Base-by-base conservation (phyloP, 2,888 invertebrate species). In the Psylliodes chrysocephalus region DNA sequence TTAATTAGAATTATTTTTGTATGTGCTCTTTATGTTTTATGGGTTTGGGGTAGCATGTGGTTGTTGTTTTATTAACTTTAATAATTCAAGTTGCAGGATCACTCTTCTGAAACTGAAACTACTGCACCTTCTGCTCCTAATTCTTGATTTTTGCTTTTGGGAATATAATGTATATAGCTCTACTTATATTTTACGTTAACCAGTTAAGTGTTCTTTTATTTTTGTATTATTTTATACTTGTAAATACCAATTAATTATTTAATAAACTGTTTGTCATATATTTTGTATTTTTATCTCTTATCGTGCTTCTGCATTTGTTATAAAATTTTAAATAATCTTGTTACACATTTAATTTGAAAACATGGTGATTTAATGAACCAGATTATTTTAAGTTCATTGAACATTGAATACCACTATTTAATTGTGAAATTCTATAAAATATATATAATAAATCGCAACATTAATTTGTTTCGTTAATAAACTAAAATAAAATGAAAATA, bases 61-160 rank as follows among this genome's bases (percentile, higher is more conserved):
- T 64, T 63, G 60, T n/a, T 57, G 47, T 62, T 17, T 62, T 42
- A 70, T 68, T 68, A 67, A 70, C 67, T 62, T 47, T 59, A 52
- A 59, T 35, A 40, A 56, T 70, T 74, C 68, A 61, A 70, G 72
- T 74, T 74, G 66, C 73, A 74, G 74, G 74, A 66, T 61, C 66
- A 68, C 61, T 68, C 66, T 67, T 67, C 72, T 70, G 66, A 65
- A 57, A 67, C 60, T 72, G 71, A 70, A 70, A 72, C 44, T 71
- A 68, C 71, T 72, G 66, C 68, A 74, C 25, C 72, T 70, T 66
- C 65, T 59, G 57, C 66, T 66, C 60, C 53, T 63, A 63, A 64
- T 67, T 67, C 60, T 60, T 65, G 61, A 59, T 49, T 49, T 14
- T 28, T 40, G 59, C 59, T 59, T 57, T 59, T 49, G 49, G 59